Conservation (phyloP, 1,140 invertebrate species). For the Andricus grossulariae region DNA sequence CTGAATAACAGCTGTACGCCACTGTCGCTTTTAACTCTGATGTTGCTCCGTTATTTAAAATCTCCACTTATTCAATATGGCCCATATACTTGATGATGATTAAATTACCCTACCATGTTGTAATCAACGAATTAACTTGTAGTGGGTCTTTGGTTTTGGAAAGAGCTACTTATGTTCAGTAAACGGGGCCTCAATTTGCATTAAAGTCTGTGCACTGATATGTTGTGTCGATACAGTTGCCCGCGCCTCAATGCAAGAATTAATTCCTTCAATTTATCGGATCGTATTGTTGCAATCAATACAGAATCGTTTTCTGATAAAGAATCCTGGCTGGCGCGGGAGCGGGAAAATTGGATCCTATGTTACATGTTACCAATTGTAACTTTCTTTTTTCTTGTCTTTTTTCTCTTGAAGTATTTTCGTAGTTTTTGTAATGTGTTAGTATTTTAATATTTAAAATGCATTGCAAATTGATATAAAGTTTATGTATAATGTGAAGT, state of each 20-base stretch:
- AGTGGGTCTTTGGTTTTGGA: conserved; percentile 42
- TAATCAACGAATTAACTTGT: conserved; percentile 12
- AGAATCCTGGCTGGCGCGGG: too few species aligned
- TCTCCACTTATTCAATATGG: conserved; percentile 41
- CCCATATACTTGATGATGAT: conserved; percentile 45
- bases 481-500: too few species aligned
- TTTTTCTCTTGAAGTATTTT: too few species aligned
- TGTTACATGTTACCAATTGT: too few species aligned
- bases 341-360: too few species aligned
- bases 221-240: conserved; percentile 45
- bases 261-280: background rate
- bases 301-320: too few species aligned
- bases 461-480: too few species aligned
- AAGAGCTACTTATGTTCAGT: conserved; percentile 38
- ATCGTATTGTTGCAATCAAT: too few species aligned
- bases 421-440: too few species aligned
- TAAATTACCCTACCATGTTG: conserved; percentile 41
- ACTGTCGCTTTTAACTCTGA: conserved; percentile 46
- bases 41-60: conserved; percentile 41
- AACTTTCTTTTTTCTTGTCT: rapidly evolving
- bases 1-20: conserved; percentile 21
- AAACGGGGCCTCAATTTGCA: background rate
- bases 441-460: too few species aligned
- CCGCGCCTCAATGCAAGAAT: conserved; percentile 41
- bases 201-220: conserved; percentile 39